Evolutionary conservation across 2,113 vertebrate species (phyloP), one percentile per base, ranked within the genome.

Genomic region (Myrmophylax atrothorax): DNA sequence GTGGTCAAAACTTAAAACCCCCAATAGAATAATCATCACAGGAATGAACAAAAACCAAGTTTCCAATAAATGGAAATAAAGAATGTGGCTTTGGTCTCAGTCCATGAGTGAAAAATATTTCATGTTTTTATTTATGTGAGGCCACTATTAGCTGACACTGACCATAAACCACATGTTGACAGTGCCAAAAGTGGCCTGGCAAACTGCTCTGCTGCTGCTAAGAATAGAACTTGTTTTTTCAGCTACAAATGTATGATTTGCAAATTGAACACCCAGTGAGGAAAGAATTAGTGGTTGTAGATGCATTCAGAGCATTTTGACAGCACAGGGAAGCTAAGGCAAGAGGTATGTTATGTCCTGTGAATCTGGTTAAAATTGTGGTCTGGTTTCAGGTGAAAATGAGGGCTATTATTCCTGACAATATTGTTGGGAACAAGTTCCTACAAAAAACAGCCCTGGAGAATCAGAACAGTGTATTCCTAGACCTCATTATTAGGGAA

Each of bases 111-210:
- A 94, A 93, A 94, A 93, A 69, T 6, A 1, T 42, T 94, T 94
- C 69, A 66, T 91, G 55, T 83, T 80, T 86, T 95, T 94, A 88
- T 97, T 95, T 96, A 95, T 96, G 91, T 15, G 55, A 96, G 91
- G 74, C 82, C 59, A 37, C 91, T 74, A 87, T 94, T 96, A 93
- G 78, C 75, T 96, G 93, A 96, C 95, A 93, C 70, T 94, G 89
- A 83, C 94, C 91, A 95, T 96, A 96, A 97, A 96, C 89, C 94
- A 91, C 90, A 80, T 50, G 59, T 73, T 94, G 95, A 91, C 93
- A 94, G 87, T 91, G 94, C 94, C 95, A 96, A 46, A 91, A 95
- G 46, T 46, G 70, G 53, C 46, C 74, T 96, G 96, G 89, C 67
- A 96, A 94, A 66, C 40, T 7, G 4, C 62, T 72, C 72, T 79